Evolutionary conservation across 2,888 invertebrate species (phyloP), one percentile per base, ranked within the genome.

Genomic region (Eulithis testata): DNA sequence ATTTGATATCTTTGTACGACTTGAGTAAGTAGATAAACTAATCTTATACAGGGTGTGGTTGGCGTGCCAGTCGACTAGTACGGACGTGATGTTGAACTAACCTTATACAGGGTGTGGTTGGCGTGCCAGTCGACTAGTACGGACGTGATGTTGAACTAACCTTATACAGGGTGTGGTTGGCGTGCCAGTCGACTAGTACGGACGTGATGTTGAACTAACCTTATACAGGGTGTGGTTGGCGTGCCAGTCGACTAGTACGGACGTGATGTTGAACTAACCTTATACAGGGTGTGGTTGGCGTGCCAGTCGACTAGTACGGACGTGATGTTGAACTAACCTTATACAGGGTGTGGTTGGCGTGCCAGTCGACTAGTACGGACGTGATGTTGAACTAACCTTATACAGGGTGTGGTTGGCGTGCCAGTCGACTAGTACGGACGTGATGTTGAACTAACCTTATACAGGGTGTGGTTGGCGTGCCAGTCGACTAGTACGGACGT

Each of bases 401-500:
- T 96, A 97, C 12, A 97, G 89, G 59, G 96, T 96, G 66, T 94
- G 84, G 88, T 98, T 97, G 27, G 82, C 83, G 80, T 97, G 96
- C 82, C 98, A 98, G 49, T 94, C 90, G 70, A 90, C 85, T 12
- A 97, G 86, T 50, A 95, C 94, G 64, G 92, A 87, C 66, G 93
- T 91, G 73, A 95, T 82, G 77, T 93, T 95, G 75, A 95, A 90
- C 49, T 3, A 21, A 94, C 94, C 77, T 95, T 91, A 84, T 96
- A 97, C 12, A 97, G 89, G 59, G 96, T 96, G 66, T 94, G 84
- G 88, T 98, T 97, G 27, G 82, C 83, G 80, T 97, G 96, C 82
- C 98, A 98, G 49, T 94, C 90, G 70, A 90, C 85, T 12, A 97
- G 86, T 50, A 95, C 94, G 64, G 92, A 87, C 66, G 93, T 91